phyloP scores from a whole-genome alignment of 2,888 invertebrate species.

The Acanthopleura granulata region DNA sequence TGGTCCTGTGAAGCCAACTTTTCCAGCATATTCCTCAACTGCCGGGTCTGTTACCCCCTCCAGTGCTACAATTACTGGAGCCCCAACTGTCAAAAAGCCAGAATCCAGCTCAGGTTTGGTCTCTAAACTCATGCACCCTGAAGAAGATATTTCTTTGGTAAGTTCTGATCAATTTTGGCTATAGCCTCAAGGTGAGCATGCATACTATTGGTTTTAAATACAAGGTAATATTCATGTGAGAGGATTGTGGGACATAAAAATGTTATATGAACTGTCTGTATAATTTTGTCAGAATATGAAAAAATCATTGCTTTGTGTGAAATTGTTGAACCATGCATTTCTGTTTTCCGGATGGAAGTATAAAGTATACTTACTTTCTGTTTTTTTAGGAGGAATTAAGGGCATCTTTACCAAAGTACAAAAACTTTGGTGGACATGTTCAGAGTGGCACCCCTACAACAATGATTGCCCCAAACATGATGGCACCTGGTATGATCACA shows the following conservation, averaged over 20 bases:
- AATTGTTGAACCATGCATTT: too few species aligned
- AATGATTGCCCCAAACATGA: too few species aligned
- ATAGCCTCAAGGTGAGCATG: too few species aligned
- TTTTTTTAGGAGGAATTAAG: slow-evolving; percentile 50
- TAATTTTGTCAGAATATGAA: too few species aligned
- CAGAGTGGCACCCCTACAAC: neutral
- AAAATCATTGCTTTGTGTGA: too few species aligned
- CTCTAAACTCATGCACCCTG: slow-evolving; percentile 66
- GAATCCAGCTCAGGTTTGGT: slow-evolving; percentile 67
- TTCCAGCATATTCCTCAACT: slow-evolving; percentile 54
- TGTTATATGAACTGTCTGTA: too few species aligned
- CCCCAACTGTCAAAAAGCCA: slow-evolving; percentile 66
- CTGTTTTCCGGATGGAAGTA: neutral
- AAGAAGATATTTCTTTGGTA: slow-evolving; percentile 68
- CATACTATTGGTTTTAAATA: too few species aligned
- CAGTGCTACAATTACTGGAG: slow-evolving; percentile 61
- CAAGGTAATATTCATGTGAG: too few species aligned
- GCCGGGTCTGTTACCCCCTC: slow-evolving; percentile 30
- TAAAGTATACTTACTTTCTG: neutral
- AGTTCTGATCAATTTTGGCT: slow-evolving; percentile 30
- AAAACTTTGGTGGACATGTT: slow-evolving; percentile 19
- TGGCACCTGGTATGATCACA: too few species aligned
- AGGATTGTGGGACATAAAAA: too few species aligned
- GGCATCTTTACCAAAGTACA: slow-evolving; percentile 47
- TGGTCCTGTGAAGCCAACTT: slow-evolving; percentile 55